A percentile compares a stretch with the other conserved stretches of the same genome.
Evolutionary conservation across 92 coral and sea anemone genomes (phyloP).

Genomic region (Umimayanthus kanabou): DNA sequence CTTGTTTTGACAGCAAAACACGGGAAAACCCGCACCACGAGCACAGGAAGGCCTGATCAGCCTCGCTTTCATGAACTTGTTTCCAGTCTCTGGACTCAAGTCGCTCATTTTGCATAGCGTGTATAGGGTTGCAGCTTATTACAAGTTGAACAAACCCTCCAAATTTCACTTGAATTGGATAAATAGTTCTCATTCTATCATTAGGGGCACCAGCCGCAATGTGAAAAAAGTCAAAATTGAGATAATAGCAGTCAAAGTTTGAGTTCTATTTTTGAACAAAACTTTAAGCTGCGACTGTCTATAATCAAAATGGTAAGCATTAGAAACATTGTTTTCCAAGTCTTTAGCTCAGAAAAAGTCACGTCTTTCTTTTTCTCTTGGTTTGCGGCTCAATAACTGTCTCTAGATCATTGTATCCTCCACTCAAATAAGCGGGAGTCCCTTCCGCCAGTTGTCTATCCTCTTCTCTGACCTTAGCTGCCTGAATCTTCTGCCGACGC

Average conservation of each 20-base stretch:
- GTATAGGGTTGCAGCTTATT: slow-evolving; percentile 7
- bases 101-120: no score
- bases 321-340: no score
- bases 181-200: slow-evolving; percentile 1
- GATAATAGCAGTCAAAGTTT: slow-evolving; percentile 7
- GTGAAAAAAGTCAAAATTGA: not conserved
- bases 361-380: slow-evolving; percentile 13
- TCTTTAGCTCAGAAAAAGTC: no score
- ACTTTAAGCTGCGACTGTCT: slow-evolving; percentile 11
- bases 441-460: slow-evolving; percentile 1
- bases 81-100: no score
- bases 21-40: no score
- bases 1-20: no score
- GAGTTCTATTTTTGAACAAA: not conserved
- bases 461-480: slow-evolving; percentile 21
- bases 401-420: not conserved
- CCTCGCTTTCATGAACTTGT: no score
- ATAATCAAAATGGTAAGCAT: no score
- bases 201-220: not conserved
- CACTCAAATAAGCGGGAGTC: not conserved
- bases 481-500: not conserved
- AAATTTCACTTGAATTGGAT: not conserved
- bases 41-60: no score
- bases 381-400: slow-evolving; percentile 10
- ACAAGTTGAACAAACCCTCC: slow-evolving; percentile 6